Evolutionary conservation across 2,888 invertebrate genomes (phyloP).

Genomic region (Noctua pronuba): DNA sequence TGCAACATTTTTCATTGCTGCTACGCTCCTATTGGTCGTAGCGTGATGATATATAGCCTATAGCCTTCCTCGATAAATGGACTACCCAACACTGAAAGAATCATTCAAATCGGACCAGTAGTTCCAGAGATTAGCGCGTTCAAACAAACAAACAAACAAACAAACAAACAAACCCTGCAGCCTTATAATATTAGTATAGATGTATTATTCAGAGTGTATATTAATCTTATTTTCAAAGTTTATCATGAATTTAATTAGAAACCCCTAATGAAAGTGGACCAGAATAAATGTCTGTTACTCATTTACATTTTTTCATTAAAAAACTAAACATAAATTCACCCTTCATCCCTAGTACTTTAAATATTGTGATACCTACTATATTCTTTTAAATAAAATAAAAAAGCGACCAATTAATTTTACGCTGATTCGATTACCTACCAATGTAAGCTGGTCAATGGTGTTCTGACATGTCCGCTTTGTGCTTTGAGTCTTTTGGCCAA

Average conservation of each 20-base stretch:
- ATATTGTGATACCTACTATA: background rate
- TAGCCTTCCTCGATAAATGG: no score
- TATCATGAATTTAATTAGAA: constrained; percentile 45
- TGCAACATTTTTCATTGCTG: no score
- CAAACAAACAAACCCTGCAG: no score
- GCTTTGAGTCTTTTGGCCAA: background rate
- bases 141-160: no score
- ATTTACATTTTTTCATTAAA: constrained; percentile 51
- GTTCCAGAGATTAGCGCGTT: no score
- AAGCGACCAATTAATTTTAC: background rate
- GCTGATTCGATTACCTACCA: background rate
- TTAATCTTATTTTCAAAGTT: constrained; percentile 36
- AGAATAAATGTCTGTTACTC: constrained; percentile 39
- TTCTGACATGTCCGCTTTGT: background rate
- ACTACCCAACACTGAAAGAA: no score
- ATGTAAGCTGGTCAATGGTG: background rate
- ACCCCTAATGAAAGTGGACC: constrained; percentile 41
- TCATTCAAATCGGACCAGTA: no score
- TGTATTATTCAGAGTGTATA: constrained; percentile 27
- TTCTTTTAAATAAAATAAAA: background rate
- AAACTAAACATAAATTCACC: constrained; percentile 37
- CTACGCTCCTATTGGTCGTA: no score
- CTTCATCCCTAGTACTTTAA: constrained; percentile 29
- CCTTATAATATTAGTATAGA: no score
- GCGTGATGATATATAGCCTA: no score